These are phyloP conservation scores for Eulemur coronatus DNA, from an alignment of 2,797 vertebrate genomes.

Conservation along the genomic window DNA sequence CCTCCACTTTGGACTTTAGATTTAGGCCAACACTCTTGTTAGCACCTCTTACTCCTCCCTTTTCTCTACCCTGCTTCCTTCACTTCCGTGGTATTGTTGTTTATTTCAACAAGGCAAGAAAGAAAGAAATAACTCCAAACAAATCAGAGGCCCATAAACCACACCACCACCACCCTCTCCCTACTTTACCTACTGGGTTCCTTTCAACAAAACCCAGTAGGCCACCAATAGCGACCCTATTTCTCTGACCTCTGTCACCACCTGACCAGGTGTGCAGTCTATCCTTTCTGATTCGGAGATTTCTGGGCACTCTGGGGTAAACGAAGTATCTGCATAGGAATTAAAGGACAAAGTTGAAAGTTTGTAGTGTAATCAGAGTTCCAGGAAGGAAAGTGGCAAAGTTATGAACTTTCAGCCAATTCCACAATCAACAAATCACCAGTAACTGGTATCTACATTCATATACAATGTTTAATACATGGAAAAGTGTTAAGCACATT, in stretches of 20 bases:
- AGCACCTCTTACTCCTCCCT: background rate
- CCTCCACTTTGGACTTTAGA: background rate
- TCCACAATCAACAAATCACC: background rate
- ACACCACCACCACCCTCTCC: background rate
- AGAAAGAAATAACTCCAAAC: background rate
- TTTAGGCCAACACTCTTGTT: background rate
- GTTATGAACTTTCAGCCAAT: background rate
- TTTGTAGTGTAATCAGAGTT: background rate
- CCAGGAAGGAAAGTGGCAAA: background rate
- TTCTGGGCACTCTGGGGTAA: conserved; percentile 55
- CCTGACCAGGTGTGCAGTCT: conserved; percentile 91
- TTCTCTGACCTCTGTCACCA: conserved; percentile 90
- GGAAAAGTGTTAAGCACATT: background rate
- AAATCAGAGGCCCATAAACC: background rate
- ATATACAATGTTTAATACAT: background rate
- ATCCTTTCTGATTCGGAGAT: conserved; percentile 85
- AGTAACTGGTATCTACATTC: background rate
- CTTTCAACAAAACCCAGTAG: background rate
- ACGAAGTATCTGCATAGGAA: conserved; percentile 54
- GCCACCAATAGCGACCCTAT: background rate
- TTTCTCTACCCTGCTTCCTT: background rate
- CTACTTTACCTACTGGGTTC: background rate
- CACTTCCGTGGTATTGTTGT: background rate
- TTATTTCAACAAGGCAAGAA: background rate
- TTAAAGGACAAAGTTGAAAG: background rate